These are phyloP conservation scores for Hypercompe scribonia DNA, from an alignment of 2,888 invertebrate species.

Conservation along the genomic window DNA sequence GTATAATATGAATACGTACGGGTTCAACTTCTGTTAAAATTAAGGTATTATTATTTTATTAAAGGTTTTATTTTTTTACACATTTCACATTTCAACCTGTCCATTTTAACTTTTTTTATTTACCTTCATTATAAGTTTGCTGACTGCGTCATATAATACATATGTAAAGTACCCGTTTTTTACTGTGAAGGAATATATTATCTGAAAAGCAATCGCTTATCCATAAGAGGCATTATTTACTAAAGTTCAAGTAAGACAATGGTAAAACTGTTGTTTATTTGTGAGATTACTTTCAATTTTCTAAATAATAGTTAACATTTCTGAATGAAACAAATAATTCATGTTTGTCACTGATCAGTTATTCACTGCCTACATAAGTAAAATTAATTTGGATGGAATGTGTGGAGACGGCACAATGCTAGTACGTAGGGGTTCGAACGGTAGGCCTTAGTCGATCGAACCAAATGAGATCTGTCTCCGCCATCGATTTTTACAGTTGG, in stretches of 20 bases:
- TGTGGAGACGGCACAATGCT: too few relatives aligned
- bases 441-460: too few relatives aligned
- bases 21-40: not conserved
- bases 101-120: not conserved
- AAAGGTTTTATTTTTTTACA: not conserved
- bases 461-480: too few relatives aligned
- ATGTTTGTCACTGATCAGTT: too few relatives aligned
- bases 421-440: too few relatives aligned
- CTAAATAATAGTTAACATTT: not conserved
- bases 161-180: not conserved
- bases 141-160: not conserved
- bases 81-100: not conserved
- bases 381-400: too few relatives aligned
- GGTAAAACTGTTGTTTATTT: not conserved
- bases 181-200: not conserved
- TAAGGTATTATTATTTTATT: not conserved
- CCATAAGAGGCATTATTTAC: not conserved
- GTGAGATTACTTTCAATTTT: not conserved
- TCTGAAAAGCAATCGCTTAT: not conserved
- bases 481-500: too few relatives aligned
- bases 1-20: not conserved
- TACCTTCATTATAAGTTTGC: not conserved
- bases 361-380: too few relatives aligned
- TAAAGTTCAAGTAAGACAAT: not conserved
- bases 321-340: too few relatives aligned